Percentiles rank a stretch among this genome's conserved stretches.
Evolutionary conservation across 2,113 vertebrate genomes (phyloP).

Genomic region (Engraulis encrasicolus): DNA sequence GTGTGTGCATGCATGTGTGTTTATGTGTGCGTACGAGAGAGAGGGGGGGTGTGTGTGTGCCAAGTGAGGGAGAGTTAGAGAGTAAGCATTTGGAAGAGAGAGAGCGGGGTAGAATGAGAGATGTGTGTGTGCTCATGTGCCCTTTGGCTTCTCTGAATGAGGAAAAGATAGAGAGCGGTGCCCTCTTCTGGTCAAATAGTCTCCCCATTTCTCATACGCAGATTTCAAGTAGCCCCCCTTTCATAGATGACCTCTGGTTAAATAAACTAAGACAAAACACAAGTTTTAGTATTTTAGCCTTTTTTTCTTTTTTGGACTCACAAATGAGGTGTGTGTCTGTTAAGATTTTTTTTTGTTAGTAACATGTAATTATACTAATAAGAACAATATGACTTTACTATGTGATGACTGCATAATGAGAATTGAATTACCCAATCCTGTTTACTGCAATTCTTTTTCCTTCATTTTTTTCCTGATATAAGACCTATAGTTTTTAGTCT

Average conservation of each 20-base stretch:
- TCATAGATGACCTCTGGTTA: background rate
- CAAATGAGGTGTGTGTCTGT: too few relatives aligned
- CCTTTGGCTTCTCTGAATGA: background rate
- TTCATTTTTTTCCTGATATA: too few relatives aligned
- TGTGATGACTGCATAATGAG: background rate
- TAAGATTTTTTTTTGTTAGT: too few relatives aligned
- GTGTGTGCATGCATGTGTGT: too few relatives aligned
- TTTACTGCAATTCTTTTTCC: background rate
- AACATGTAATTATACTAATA: background rate
- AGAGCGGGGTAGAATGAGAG: background rate
- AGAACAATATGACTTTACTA: background rate
- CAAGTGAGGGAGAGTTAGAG: too few relatives aligned
- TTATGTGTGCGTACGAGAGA: too few relatives aligned
- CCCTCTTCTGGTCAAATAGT: background rate
- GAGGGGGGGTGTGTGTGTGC: too few relatives aligned
- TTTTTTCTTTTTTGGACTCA: background rate
- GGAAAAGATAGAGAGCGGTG: constrained; percentile 1
- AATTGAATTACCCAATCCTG: background rate
- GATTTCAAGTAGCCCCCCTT: background rate
- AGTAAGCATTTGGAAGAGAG: too few relatives aligned
- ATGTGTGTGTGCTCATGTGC: background rate
- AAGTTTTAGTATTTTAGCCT: too few relatives aligned
- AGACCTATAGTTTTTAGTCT: too few relatives aligned
- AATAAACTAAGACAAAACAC: background rate
- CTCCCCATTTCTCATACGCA: background rate